Evolutionary conservation across 30 jellyfish, hydroid and myxozoan species (phyloP).

Genomic region (Turritopsis dohrnii): DNA sequence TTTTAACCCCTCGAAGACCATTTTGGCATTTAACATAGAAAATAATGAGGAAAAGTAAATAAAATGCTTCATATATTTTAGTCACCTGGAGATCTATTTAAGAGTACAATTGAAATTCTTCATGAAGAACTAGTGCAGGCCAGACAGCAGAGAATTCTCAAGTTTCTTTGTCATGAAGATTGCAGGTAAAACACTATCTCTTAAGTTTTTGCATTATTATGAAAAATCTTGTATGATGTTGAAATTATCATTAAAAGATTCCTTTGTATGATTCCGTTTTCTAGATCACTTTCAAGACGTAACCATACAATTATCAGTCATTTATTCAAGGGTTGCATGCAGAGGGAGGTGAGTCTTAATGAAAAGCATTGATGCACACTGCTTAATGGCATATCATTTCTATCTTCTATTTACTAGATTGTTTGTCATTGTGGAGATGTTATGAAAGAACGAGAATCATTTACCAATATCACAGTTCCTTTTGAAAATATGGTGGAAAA

Average conservation of each 20-base stretch:
- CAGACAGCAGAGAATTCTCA: background rate
- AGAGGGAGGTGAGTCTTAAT: background rate
- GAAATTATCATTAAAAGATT: no score
- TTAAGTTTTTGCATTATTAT: no score
- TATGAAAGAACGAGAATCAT: background rate
- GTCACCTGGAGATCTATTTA: background rate
- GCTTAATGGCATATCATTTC: no score
- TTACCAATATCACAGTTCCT: background rate
- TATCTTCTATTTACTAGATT: background rate
- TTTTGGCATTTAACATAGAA: no score
- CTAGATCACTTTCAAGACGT: background rate
- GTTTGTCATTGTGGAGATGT: background rate
- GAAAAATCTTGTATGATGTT: no score
- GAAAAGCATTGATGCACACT: no score
- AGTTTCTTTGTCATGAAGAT: background rate
- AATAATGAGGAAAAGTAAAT: no score
- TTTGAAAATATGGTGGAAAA: background rate
- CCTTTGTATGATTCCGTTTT: no score
- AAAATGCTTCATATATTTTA: no score
- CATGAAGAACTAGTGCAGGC: background rate
- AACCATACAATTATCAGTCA: background rate
- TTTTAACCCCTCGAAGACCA: no score
- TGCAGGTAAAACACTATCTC: background rate
- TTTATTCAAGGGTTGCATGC: background rate
- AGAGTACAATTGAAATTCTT: background rate